Evolutionary conservation across 2,888 invertebrate species (phyloP).

Genomic region (Hesperia comma): DNA sequence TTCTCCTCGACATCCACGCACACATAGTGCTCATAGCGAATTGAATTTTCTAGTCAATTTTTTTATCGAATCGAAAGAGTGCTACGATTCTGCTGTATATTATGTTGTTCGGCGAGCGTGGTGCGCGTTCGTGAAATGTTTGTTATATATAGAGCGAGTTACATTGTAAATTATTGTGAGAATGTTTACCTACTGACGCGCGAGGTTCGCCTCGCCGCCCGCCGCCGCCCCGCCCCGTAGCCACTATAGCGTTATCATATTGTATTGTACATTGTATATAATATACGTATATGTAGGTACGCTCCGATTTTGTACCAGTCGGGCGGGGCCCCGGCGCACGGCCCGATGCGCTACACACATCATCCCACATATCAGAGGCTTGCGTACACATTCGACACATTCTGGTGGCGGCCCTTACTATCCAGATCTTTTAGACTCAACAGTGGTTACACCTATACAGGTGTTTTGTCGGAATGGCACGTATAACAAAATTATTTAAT

Average conservation of each 20-base stretch:
- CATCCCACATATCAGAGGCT: constrained; percentile 82
- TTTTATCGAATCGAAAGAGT: constrained; percentile 80
- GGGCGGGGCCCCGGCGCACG: constrained; percentile 66
- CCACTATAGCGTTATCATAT: constrained; percentile 72
- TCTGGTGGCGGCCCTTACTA: constrained; percentile 26
- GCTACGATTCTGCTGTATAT: constrained; percentile 81
- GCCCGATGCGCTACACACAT: constrained; percentile 74
- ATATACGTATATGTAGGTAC: constrained; percentile 76
- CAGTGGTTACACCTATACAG: constrained; percentile 23
- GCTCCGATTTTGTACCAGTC: constrained; percentile 72
- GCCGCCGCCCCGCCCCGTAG: constrained; percentile 70
- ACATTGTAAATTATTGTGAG: constrained; percentile 81
- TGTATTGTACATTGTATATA: constrained; percentile 82
- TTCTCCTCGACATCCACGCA: constrained; percentile 77
- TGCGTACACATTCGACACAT: constrained; percentile 67
- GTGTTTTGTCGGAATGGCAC: constrained; percentile 28
- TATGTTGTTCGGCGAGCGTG: constrained; percentile 76
- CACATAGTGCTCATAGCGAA: constrained; percentile 79
- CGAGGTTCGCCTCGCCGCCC: constrained; percentile 63
- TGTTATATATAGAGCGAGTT: constrained; percentile 82
- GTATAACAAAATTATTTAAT: constrained; percentile 34
- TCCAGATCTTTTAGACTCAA: constrained; percentile 26
- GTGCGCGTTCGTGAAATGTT: constrained; percentile 73
- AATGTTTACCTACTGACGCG: constrained; percentile 75
- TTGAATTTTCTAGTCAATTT: constrained; percentile 84